Conservation (phyloP, 30 jellyfish, hydroid and myxozoan species). For the Turritopsis rubra region DNA sequence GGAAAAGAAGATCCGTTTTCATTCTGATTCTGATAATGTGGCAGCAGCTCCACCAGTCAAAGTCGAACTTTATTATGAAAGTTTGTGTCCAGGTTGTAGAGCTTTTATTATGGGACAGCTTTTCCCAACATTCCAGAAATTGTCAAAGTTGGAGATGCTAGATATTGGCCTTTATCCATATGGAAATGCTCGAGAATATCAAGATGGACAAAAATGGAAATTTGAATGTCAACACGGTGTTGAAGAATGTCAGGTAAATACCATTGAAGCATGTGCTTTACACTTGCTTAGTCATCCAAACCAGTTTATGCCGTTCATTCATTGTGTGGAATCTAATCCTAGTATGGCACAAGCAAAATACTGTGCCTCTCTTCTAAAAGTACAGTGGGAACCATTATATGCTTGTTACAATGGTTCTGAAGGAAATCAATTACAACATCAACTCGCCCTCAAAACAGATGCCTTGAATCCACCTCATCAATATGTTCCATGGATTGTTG, state of each 20-base stretch:
- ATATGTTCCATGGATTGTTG: constrained; percentile 50
- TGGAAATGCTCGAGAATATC: constrained; percentile 50
- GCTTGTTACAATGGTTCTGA: constrained; percentile 34
- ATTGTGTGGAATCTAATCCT: constrained; percentile 47
- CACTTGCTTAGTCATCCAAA: constrained; percentile 39
- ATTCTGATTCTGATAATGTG: background rate
- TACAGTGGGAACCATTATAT: constrained; percentile 36
- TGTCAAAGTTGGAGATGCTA: constrained; percentile 26
- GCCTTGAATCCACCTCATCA: constrained; percentile 48
- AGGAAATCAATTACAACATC: constrained; percentile 40
- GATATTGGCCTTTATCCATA: constrained; percentile 42
- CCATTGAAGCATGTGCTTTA: constrained; percentile 39
- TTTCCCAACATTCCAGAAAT: constrained; percentile 41
- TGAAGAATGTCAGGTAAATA: constrained; percentile 32
- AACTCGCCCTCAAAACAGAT: constrained; percentile 37
- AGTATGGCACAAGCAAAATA: constrained; percentile 45
- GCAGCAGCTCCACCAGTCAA: constrained; percentile 33
- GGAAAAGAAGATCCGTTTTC: constrained; percentile 5
- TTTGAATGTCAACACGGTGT: constrained; percentile 45
- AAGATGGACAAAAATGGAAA: constrained; percentile 41
- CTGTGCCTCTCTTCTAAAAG: constrained; percentile 31
- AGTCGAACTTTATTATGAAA: constrained; percentile 41
- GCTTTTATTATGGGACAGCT: constrained; percentile 26
- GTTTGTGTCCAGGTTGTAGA: constrained; percentile 48
- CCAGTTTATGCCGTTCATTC: constrained; percentile 42